Evolutionary conservation across 2,113 vertebrate species (phyloP), one percentile per base, ranked within the genome.

Genomic region (Peromyscus maniculatus): DNA sequence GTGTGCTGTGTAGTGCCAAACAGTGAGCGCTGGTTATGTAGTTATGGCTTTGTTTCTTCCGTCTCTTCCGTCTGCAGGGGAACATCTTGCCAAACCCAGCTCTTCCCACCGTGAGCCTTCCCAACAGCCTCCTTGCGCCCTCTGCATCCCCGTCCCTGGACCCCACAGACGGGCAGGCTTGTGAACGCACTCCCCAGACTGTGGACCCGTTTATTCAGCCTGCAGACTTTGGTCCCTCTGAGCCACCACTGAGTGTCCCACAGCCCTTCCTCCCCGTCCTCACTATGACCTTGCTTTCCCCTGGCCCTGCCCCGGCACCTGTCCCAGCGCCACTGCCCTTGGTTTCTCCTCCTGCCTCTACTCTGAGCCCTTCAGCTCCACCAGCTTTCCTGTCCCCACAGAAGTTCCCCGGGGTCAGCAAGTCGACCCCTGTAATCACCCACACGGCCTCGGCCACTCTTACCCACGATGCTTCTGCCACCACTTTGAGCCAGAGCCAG

Each of bases 401-500:
- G 80, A 98, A 99, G 91, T 98, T 98, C 69, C 64, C 89, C 0
- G 97, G 91, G 28, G 96, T 98, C 92, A 96, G 95, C 66, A 99
- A 98, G n/a, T 96, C 98, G 0, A 97, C 98, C 0, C 97, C 99
- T 1, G 99, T 99, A 92, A 99, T 99, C 93, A 99, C 99, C 11
- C 99, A 99, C 98, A 99, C 99, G 0, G 99, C 99, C n/a, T 99
- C 99, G 0, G 98, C 99, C 26, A 98, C 99, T 0, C 97, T 99
- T 86, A 99, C 99, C 10, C 98, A 99, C 6, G 99, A 98, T 0
- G 98, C 99, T 24, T 98, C 99, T 2, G 98, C 99, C 97, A 98
- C 99, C 97, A 99, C 99, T 97, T 99, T 99, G 97, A 99, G 99
- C 98, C 99, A 99, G 94, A 98, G 98, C 97, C 98, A 99, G 88